Conservation (phyloP, 2,888 invertebrate genomes). For the Coleophora deauratella region DNA sequence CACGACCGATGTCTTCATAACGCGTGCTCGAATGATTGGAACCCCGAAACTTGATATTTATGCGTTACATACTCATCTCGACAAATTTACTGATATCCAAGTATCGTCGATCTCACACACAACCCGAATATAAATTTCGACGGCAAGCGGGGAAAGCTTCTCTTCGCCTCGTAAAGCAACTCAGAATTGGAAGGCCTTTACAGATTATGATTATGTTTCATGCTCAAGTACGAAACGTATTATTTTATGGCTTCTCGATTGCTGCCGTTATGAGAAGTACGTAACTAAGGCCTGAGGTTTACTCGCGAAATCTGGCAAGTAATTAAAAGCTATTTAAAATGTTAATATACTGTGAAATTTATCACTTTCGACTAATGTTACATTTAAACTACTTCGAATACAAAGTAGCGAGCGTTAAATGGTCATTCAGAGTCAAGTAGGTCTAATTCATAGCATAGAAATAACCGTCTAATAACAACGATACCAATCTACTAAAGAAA, state of each 20-base stretch:
- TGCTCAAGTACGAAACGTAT: constrained; percentile 27
- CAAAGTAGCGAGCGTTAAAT: no score
- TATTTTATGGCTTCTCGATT: constrained; percentile 23
- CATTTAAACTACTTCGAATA: no score
- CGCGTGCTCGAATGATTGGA: constrained; percentile 32
- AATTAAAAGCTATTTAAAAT: background rate
- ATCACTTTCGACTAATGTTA: no score
- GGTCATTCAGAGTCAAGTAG: constrained; percentile 4
- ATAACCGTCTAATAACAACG: constrained; percentile 11
- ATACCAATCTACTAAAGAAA: constrained; percentile 10
- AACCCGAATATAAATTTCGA: constrained; percentile 31
- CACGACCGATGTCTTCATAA: constrained; percentile 48
- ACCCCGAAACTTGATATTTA: constrained; percentile 27
- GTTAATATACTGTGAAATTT: constrained; percentile 3
- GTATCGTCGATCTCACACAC: constrained; percentile 38
- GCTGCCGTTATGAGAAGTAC: background rate
- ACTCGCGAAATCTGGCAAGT: no score
- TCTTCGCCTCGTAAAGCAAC: constrained; percentile 22
- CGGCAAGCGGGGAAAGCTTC: constrained; percentile 30
- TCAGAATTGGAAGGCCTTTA: constrained; percentile 25
- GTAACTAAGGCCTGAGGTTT: no score
- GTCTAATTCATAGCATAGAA: constrained; percentile 12
- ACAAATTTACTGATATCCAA: constrained; percentile 42
- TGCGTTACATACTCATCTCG: constrained; percentile 35
- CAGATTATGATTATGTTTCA: constrained; percentile 44